Conservation (phyloP, 1,140 invertebrate genomes). For the Hirudo medicinalis region DNA sequence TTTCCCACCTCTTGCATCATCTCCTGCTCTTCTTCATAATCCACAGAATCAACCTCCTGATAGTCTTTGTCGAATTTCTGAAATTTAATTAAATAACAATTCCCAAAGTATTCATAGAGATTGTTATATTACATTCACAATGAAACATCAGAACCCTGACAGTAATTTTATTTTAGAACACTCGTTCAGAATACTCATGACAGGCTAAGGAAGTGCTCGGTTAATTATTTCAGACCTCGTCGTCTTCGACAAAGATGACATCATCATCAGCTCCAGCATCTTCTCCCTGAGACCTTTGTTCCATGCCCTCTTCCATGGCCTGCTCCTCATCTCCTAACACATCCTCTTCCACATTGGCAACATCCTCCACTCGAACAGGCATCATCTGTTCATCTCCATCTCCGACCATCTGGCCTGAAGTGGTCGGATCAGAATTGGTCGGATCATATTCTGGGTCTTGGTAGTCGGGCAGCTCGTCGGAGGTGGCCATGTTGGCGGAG, state of each 20-base stretch:
- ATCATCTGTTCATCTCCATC: conserved; percentile 11
- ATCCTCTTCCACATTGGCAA: conserved; percentile 30
- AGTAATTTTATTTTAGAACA: too few species aligned
- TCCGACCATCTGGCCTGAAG: conserved; percentile 36
- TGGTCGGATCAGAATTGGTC: conserved; percentile 9
- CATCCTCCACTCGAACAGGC: conserved; percentile 9
- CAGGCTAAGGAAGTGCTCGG: too few species aligned
- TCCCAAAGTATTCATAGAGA: too few species aligned
- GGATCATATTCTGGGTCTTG: conserved; percentile 13
- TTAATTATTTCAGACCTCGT: conserved; percentile 24
- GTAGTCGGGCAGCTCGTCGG: conserved; percentile 16
- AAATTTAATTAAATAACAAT: too few species aligned
- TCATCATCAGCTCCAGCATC: conserved; percentile 34
- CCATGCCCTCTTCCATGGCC: conserved; percentile 23
- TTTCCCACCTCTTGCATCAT: too few species aligned
- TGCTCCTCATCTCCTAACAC: conserved; percentile 31
- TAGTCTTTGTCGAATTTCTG: too few species aligned
- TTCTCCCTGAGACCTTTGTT: conserved; percentile 1
- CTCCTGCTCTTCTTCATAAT: too few species aligned
- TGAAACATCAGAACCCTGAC: too few species aligned
- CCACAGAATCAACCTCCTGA: too few species aligned
- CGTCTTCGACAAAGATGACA: conserved; percentile 34
- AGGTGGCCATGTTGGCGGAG: neutral
- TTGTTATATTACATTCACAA: too few species aligned
- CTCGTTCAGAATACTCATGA: too few species aligned